Evolutionary conservation across 2,113 vertebrate genomes (phyloP).

Genomic region (Petaurus breviceps): DNA sequence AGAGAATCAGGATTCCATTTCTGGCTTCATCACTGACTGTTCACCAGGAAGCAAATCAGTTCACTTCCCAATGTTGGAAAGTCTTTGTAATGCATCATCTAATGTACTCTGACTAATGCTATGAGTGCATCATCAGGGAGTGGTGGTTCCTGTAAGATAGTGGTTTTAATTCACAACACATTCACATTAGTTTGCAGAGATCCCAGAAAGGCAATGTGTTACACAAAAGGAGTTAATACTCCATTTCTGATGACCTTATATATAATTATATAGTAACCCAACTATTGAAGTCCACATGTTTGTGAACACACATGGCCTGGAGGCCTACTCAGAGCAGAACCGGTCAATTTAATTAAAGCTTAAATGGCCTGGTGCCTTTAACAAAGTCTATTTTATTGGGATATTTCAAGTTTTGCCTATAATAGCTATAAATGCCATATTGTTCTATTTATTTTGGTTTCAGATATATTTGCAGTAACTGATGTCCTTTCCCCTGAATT

Average conservation of each 20-base stretch:
- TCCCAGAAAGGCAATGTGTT: not conserved
- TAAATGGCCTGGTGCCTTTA: constrained; percentile 19
- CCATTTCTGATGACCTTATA: constrained; percentile 10
- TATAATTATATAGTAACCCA: constrained; percentile 33
- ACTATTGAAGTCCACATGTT: constrained; percentile 7
- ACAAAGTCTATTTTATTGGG: not conserved
- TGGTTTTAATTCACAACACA: not conserved
- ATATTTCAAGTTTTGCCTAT: constrained; percentile 11
- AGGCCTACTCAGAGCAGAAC: not conserved
- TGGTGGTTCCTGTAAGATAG: not conserved
- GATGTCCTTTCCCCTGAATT: not conserved
- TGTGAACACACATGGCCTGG: not conserved
- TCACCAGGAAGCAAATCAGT: constrained; percentile 60
- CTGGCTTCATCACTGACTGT: constrained; percentile 48
- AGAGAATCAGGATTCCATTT: constrained; percentile 60
- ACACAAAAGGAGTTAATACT: not conserved
- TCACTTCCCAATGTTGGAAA: constrained; percentile 58
- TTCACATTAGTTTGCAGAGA: not conserved
- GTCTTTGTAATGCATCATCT: constrained; percentile 56
- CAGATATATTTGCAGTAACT: constrained; percentile 1
- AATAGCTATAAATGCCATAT: constrained; percentile 42
- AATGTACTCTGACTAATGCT: constrained; percentile 35
- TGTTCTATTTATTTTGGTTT: constrained; percentile 15
- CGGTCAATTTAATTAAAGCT: not conserved
- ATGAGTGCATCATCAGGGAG: constrained; percentile 6